These are phyloP conservation scores for Aelia acuminata DNA, from an alignment of 2,888 invertebrate genomes.

Conservation along the genomic window DNA sequence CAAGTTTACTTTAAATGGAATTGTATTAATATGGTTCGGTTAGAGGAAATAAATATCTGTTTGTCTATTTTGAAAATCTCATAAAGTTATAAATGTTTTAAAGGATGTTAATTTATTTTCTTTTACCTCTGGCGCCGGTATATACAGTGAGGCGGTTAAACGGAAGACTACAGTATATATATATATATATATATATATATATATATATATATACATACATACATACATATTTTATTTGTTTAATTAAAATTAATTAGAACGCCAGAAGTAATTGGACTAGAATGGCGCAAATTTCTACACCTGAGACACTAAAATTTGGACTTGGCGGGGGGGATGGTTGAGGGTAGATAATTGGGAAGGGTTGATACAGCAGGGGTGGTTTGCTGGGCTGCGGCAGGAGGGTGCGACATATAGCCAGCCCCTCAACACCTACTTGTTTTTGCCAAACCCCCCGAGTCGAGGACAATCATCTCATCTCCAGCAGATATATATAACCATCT, in stretches of 20 bases:
- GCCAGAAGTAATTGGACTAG: not conserved
- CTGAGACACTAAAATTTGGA: not conserved
- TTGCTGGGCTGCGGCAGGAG: constrained; percentile 46
- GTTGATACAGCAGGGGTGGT: not conserved
- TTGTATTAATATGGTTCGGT: too few relatives aligned
- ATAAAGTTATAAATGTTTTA: too few relatives aligned
- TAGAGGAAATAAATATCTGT: too few relatives aligned
- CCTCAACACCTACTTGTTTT: constrained; percentile 48
- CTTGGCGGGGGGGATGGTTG: not conserved
- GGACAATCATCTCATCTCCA: not conserved
- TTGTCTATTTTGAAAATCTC: too few relatives aligned
- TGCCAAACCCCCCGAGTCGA: constrained; percentile 5
- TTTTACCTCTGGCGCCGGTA: too few relatives aligned
- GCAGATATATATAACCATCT: constrained; percentile 4
- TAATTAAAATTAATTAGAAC: not conserved
- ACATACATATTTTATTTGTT: not conserved
- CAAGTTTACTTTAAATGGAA: too few relatives aligned
- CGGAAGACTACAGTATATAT: too few relatives aligned
- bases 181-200: too few relatives aligned
- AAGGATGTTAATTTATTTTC: too few relatives aligned
- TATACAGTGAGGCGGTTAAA: too few relatives aligned
- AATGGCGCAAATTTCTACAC: not conserved
- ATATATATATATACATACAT: too few relatives aligned
- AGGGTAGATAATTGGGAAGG: not conserved
- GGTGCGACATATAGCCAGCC: constrained; percentile 35